Percentiles rank a stretch among this genome's conserved stretches.
These are phyloP conservation scores for Oppia nitens DNA, from an alignment of 1,140 invertebrate species.

Conservation along the genomic window DNA sequence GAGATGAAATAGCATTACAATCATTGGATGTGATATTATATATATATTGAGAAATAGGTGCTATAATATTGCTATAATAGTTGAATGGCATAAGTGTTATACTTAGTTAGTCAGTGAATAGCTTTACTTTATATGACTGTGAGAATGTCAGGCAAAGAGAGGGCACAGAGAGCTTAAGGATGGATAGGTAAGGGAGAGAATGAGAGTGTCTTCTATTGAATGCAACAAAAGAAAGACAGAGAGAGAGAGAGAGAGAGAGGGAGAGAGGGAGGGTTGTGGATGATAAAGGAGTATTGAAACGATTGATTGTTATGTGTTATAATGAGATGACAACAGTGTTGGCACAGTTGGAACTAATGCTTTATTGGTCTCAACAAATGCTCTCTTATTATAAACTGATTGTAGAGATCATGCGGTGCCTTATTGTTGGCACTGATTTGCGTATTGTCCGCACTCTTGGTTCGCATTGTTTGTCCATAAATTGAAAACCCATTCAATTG, in stretches of 20 bases:
- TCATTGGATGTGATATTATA: too few relatives aligned
- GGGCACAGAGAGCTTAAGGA: too few relatives aligned
- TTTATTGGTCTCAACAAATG: neutral
- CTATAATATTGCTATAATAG: neutral
- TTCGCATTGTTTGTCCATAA: neutral
- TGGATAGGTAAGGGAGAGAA: neutral
- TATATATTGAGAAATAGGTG: neutral
- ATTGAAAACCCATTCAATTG: neutral
- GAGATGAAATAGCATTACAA: neutral
- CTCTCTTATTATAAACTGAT: neutral
- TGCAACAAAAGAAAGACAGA: neutral
- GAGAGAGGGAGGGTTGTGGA: neutral
- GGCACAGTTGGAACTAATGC: neutral
- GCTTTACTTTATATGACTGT: neutral
- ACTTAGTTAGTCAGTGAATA: neutral
- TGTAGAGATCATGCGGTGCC: neutral
- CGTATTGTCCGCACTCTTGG: neutral
- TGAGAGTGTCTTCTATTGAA: neutral
- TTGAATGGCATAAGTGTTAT: neutral
- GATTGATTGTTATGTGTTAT: neutral
- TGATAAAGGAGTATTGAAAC: neutral
- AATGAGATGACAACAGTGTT: neutral
- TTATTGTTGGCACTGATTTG: neutral
- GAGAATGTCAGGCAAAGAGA: neutral
- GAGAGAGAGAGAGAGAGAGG: slow-evolving; percentile 5